Conservation (phyloP, 2,113 vertebrate species). For the Gnathonemus longibarbis region DNA sequence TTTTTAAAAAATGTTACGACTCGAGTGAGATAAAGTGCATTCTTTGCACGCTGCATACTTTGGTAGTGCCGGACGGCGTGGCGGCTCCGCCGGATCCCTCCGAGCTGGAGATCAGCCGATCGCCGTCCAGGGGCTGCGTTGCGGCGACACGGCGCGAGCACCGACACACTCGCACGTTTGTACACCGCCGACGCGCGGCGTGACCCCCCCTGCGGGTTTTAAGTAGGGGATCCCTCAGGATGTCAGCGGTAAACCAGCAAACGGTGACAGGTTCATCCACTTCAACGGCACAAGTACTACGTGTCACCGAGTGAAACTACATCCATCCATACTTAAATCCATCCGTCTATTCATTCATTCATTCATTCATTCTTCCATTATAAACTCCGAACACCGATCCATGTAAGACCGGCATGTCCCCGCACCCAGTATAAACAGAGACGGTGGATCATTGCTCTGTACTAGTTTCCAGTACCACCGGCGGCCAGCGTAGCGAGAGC, state of each 20-base stretch:
- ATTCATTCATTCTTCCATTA: background rate
- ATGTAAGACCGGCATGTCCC: background rate
- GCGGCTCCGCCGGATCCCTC: background rate
- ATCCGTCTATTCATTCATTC: background rate
- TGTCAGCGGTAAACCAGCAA: background rate
- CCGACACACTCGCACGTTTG: background rate
- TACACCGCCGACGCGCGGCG: background rate
- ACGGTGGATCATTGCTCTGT: background rate
- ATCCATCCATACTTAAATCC: background rate
- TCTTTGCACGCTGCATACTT: background rate
- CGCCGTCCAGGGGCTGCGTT: background rate
- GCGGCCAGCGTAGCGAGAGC: background rate
- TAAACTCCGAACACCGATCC: background rate
- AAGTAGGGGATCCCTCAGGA: background rate
- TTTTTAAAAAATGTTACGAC: background rate
- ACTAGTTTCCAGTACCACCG: background rate
- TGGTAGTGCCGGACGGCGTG: background rate
- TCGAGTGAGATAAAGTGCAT: background rate
- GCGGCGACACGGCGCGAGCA: background rate
- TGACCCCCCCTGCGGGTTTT: background rate
- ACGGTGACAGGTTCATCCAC: background rate
- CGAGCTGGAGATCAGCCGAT: background rate
- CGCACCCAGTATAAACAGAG: background rate
- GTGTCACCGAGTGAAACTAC: background rate
- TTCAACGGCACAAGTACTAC: background rate